Base-by-base conservation (phyloP, 2,113 vertebrate species). In the Dissostichus mawsoni region DNA sequence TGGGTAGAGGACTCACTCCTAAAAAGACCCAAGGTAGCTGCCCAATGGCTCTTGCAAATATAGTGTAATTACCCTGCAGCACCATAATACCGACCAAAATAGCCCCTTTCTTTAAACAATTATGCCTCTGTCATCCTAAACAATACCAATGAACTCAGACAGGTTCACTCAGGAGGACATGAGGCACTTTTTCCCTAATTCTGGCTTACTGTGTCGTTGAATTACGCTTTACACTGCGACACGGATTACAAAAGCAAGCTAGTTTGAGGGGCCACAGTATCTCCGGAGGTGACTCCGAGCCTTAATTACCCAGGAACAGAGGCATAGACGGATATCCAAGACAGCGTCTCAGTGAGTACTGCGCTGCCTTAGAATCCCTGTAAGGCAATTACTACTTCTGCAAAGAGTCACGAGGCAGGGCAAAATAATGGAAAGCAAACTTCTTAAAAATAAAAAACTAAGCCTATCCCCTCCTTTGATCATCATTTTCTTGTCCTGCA, bases 241-340 rank as follows among this genome's bases (percentile, higher is more conserved):
- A 66, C 77, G 81, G 63, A 75, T 83, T 76, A 57, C 72, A 55
- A 53, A 70, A 68, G 79, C 72, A 20, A 45, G 83, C 76, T 63
- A 80, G 80, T 73, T 57, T 74, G 80, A 73, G 56, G 73, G 83
- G 76, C 73, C 74, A 72, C 50, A 66, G 74, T 78, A 76, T 83
- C 82, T 87, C 89, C 82, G 78, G 81, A 85, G 90, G 85, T 88
- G 80, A 77, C 83, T 82, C 79, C 44, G 61, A 72, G 69, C 70
- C 70, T 81, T 88, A 91, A 91, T 94, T 89, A 92, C 89, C 58
- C 33, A 63, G 57, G 67, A 89, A 80, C 73, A 78, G 69, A 87
- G 68, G 71, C 76, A 74, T 25, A 73, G 78, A 83, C 68, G 78
- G 67, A 88, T 82, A 82, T 90, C 51, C 71, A 69, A 90, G 80